Conservation (phyloP, 2,888 invertebrate genomes). For the Mylabris sibirica region DNA sequence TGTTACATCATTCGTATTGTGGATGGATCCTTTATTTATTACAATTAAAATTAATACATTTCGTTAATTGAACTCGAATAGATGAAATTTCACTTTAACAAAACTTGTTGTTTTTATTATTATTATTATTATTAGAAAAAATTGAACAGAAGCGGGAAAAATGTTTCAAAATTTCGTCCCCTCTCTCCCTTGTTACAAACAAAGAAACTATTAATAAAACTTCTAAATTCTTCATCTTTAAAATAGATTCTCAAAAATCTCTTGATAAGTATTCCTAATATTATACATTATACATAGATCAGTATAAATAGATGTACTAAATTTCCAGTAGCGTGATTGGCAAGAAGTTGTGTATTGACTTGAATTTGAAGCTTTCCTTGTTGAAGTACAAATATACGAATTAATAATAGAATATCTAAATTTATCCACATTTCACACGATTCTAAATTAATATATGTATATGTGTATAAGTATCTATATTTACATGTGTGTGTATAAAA, state of each 20-base stretch:
- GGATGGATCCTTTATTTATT: slow-evolving; percentile 20
- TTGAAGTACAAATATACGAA: slow-evolving; percentile 39
- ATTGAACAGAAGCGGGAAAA: background rate
- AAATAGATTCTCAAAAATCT: background rate
- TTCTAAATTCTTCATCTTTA: background rate
- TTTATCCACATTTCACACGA: slow-evolving; percentile 37
- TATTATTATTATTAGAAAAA: background rate
- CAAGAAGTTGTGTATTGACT: slow-evolving; percentile 43
- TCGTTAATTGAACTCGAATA: background rate
- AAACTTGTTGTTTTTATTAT: too few species aligned
- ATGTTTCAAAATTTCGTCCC: background rate
- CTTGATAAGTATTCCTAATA: slow-evolving; percentile 8
- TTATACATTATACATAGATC: slow-evolving; percentile 36
- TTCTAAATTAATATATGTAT: slow-evolving; percentile 31
- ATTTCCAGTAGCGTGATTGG: slow-evolving; percentile 42
- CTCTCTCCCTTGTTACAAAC: background rate
- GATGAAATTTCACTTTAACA: background rate
- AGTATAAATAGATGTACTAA: slow-evolving; percentile 39
- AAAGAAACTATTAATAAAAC: slow-evolving; percentile 3
- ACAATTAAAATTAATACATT: slow-evolving; percentile 11
- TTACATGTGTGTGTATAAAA: slow-evolving; percentile 19
- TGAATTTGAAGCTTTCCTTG: slow-evolving; percentile 40
- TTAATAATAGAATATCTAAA: slow-evolving; percentile 46
- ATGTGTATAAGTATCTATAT: slow-evolving; percentile 29
- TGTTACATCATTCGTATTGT: slow-evolving; percentile 23